A percentile compares a stretch with the other conserved stretches of the same genome.
phyloP scores from a whole-genome alignment of 2,797 vertebrate species.

The Sebastes melanostomus region DNA sequence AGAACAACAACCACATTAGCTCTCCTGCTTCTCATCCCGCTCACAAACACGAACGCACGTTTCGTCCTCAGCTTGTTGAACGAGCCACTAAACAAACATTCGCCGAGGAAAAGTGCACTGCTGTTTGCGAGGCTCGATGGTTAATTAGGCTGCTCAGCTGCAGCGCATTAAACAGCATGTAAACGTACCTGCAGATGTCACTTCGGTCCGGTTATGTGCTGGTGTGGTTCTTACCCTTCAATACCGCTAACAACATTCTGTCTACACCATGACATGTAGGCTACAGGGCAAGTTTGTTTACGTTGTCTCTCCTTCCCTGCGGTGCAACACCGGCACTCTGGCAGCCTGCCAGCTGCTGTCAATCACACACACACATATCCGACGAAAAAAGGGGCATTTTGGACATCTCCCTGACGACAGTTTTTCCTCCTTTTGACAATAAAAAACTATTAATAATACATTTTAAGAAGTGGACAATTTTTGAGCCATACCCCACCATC shows the following conservation, averaged over 20 bases:
- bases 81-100: not conserved
- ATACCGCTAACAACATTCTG: not conserved
- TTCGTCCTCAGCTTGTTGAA: not conserved
- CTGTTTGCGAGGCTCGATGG: not conserved
- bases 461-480: not conserved
- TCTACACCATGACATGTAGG: not conserved
- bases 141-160: constrained; percentile 22
- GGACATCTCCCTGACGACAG: not conserved
- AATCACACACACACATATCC: not conserved
- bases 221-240: not conserved
- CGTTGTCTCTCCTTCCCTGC: not conserved
- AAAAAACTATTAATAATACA: not conserved
- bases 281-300: not conserved
- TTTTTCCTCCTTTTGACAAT: not conserved
- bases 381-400: not conserved
- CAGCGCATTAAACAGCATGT: constrained; percentile 3
- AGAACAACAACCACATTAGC: not conserved
- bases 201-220: not conserved
- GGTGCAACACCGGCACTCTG: not conserved
- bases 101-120: not conserved
- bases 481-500: not conserved
- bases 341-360: not conserved
- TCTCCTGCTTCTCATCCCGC: not conserved
- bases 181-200: not conserved
- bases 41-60: not conserved